Conservation (phyloP, 2,888 invertebrate genomes). For the Macrophya annulata region DNA sequence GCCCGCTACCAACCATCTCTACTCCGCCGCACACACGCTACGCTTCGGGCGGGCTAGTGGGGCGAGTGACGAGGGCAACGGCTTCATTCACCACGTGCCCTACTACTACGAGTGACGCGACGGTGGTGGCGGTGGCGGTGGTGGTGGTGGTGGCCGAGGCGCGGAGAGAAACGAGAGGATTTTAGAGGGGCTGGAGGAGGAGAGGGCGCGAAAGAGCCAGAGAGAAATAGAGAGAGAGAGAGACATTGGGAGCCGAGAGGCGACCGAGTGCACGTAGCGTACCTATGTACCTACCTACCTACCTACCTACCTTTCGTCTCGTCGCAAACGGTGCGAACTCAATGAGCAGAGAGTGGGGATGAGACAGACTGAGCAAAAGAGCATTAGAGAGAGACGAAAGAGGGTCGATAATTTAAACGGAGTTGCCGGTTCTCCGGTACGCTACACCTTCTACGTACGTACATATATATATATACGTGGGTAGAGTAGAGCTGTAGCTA, state of each 20-base stretch:
- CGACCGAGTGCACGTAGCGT: constrained; percentile 28
- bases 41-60: constrained; percentile 69
- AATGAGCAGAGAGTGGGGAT: constrained; percentile 51
- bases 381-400: neutral
- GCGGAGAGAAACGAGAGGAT: constrained; percentile 28
- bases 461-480: neutral
- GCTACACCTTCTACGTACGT: constrained; percentile 17
- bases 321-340: constrained; percentile 29
- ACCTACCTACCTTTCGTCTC: constrained; percentile 38
- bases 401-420: constrained; percentile 54
- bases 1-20: constrained; percentile 21
- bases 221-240: constrained; percentile 50
- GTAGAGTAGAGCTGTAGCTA: neutral
- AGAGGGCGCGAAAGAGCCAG: constrained; percentile 28
- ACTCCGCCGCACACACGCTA: constrained; percentile 33
- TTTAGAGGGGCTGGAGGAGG: constrained; percentile 59
- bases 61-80: constrained; percentile 67
- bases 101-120: constrained; percentile 78
- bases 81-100: constrained; percentile 64
- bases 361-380: constrained; percentile 51
- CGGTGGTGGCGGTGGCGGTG: constrained; percentile 74
- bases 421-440: constrained; percentile 48
- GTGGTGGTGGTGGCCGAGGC: constrained; percentile 77
- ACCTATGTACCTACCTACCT: constrained; percentile 32
- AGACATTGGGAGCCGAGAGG: constrained; percentile 76